phyloP scores from a whole-genome alignment of 2,113 vertebrate genomes.

The Aphyosemion australe region DNA sequence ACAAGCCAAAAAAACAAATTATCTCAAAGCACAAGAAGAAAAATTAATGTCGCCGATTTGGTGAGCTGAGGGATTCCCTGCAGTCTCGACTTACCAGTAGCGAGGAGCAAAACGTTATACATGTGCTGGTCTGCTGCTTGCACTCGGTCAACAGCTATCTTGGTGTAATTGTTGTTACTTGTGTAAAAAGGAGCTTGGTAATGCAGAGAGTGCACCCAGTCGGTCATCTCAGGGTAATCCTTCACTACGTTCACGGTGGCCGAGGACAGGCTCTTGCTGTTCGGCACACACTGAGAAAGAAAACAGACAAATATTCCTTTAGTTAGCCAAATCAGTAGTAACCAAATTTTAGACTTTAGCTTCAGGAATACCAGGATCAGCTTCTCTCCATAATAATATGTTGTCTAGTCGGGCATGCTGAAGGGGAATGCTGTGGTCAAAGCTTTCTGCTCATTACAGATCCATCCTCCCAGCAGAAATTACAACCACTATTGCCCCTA shows the following conservation, averaged over 20 bases:
- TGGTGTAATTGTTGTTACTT: slow-evolving; percentile 77
- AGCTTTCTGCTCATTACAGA: too few relatives aligned
- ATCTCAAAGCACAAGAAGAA: background rate
- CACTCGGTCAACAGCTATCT: slow-evolving; percentile 75
- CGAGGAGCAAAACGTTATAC: slow-evolving; percentile 75
- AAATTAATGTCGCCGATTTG: background rate
- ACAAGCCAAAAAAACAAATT: background rate
- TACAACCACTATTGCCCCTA: too few relatives aligned
- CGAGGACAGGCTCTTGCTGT: slow-evolving; percentile 67
- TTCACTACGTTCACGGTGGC: slow-evolving; percentile 66
- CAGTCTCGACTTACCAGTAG: slow-evolving; percentile 70
- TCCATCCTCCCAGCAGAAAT: too few relatives aligned
- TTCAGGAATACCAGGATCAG: too few relatives aligned
- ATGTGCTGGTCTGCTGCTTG: slow-evolving; percentile 47
- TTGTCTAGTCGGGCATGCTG: too few relatives aligned
- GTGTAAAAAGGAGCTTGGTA: slow-evolving; percentile 67
- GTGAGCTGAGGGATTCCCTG: background rate
- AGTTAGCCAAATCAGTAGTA: too few relatives aligned
- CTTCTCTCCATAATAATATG: too few relatives aligned
- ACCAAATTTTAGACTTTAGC: too few relatives aligned
- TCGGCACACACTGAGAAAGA: slow-evolving; percentile 69
- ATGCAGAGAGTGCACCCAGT: slow-evolving; percentile 74
- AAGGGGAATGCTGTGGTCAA: too few relatives aligned
- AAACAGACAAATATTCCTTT: background rate
- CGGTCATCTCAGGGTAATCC: slow-evolving; percentile 75